Percentiles rank a stretch among this genome's conserved stretches.
These are phyloP conservation scores for Sylvia borin DNA, from an alignment of 2,797 vertebrate species.

Conservation along the genomic window DNA sequence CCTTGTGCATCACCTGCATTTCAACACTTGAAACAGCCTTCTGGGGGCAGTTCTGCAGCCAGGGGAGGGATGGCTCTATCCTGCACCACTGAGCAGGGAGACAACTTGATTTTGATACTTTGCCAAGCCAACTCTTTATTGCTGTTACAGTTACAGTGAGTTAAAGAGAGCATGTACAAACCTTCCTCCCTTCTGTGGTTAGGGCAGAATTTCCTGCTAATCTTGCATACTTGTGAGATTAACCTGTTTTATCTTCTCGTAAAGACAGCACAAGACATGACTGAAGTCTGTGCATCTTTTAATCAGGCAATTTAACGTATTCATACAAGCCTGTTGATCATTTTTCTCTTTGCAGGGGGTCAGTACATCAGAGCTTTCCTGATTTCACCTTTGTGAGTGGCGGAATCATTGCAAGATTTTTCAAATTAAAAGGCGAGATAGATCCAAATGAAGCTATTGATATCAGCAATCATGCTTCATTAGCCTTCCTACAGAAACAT, in stretches of 20 bases:
- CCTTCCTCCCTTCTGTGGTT: not conserved
- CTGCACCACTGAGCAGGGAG: not conserved
- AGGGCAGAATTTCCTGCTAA: not conserved
- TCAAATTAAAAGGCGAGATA: constrained; percentile 89
- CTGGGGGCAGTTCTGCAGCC: not conserved
- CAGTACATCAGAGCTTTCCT: constrained; percentile 95
- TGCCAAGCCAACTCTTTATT: not conserved
- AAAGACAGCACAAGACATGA: not conserved
- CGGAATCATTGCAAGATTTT: constrained; percentile 83
- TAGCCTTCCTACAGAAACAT: constrained; percentile 94
- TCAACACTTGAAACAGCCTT: not conserved
- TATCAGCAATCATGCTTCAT: constrained; percentile 88
- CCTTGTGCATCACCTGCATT: not conserved
- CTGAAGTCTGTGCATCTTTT: not conserved
- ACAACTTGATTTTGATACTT: not conserved
- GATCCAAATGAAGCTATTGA: constrained; percentile 87
- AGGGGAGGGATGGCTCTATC: not conserved
- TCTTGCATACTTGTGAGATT: not conserved
- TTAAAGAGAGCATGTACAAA: not conserved
- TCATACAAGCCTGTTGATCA: not conserved
- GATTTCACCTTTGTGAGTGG: constrained; percentile 93
- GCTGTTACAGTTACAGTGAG: not conserved
- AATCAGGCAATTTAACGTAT: not conserved
- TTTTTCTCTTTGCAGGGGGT: constrained; percentile 80
- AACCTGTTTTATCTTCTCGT: not conserved